These are phyloP conservation scores for Ptychochromis oligacanthus DNA, from an alignment of 2,113 vertebrate species.

Conservation along the genomic window DNA sequence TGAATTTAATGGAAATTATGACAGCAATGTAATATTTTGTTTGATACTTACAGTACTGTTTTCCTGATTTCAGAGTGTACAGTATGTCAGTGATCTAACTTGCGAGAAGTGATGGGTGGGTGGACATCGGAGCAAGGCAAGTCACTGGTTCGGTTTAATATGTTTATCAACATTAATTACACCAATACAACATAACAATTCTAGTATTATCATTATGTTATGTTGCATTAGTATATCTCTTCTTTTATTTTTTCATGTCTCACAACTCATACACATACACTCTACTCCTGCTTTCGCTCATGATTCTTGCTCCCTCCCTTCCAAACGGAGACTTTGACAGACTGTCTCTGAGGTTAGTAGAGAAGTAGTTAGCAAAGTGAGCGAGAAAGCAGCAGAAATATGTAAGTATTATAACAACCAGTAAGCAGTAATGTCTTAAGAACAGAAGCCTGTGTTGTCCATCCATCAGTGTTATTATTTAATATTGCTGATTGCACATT, in stretches of 20 bases:
- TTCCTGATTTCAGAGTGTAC: background rate
- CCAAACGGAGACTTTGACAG: background rate
- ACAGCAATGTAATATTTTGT: background rate
- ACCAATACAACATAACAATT: background rate
- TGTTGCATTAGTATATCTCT: background rate
- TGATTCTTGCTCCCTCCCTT: background rate
- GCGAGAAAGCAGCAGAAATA: background rate
- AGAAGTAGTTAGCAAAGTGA: background rate
- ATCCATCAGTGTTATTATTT: conserved; percentile 17
- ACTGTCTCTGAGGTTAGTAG: background rate
- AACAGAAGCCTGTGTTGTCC: background rate
- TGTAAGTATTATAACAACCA: background rate
- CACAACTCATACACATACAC: background rate
- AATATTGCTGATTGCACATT: conserved; percentile 4
- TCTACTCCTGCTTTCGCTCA: background rate
- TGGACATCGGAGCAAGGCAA: background rate
- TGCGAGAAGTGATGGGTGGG: background rate
- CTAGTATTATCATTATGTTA: background rate
- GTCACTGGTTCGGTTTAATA: background rate
- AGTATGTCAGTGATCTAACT: background rate
- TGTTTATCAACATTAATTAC: background rate
- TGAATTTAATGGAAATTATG: background rate
- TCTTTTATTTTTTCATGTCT: background rate
- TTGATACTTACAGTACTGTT: background rate
- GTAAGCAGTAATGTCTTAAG: background rate